A percentile compares a stretch with the other conserved stretches of the same genome.
Evolutionary conservation across 2,888 invertebrate genomes (phyloP).

Genomic region (Pristionchus japonicus): DNA sequence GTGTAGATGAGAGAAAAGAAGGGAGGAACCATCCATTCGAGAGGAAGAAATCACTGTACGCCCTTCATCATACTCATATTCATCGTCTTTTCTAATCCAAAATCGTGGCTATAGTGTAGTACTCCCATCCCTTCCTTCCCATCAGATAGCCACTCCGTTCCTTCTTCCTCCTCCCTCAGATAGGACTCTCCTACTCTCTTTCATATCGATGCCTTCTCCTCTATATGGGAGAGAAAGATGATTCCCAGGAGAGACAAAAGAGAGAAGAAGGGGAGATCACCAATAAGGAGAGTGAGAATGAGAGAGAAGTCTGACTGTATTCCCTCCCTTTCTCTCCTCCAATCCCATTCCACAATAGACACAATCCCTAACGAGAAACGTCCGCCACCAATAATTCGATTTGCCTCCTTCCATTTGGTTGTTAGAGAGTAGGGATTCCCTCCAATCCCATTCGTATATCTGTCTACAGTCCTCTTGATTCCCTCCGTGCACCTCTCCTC

Average conservation of each 20-base stretch:
- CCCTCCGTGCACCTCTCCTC: not conserved
- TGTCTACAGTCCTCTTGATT: too few species aligned
- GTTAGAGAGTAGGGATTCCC: not conserved
- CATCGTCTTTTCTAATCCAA: not conserved
- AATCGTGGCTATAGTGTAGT: not conserved
- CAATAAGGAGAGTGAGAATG: not conserved
- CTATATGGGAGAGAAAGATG: not conserved
- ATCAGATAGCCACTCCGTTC: not conserved
- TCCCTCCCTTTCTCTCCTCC: not conserved
- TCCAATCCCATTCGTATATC: not conserved
- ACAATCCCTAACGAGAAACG: not conserved
- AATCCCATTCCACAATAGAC: not conserved
- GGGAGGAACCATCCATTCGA: not conserved
- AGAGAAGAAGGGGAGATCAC: constrained; percentile 3
- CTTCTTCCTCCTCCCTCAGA: not conserved
- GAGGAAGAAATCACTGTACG: not conserved
- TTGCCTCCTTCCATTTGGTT: not conserved
- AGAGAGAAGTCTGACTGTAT: not conserved
- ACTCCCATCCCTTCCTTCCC: not conserved
- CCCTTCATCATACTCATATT: not conserved
- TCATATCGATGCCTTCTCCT: not conserved
- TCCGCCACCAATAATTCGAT: not conserved
- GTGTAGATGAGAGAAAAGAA: constrained; percentile 3
- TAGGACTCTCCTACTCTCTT: not conserved
- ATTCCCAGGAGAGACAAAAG: constrained; percentile 39